Percentiles rank a stretch among this genome's conserved stretches.
Conservation (phyloP, 2,113 vertebrate genomes). For the Anoura caudifer region DNA sequence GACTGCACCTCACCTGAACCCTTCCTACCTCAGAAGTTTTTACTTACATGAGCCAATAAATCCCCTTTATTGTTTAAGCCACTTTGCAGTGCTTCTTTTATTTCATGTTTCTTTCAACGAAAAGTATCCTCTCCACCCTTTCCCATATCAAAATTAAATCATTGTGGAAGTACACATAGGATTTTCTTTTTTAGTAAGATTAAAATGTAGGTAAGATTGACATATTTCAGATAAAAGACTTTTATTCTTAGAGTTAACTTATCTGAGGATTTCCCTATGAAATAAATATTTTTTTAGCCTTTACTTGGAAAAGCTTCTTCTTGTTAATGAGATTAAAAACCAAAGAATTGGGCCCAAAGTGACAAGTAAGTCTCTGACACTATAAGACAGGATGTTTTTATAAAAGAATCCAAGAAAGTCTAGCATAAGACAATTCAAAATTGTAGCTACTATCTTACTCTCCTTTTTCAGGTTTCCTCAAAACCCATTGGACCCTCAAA, state of each 20-base stretch:
- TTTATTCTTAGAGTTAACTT: slow-evolving; percentile 1
- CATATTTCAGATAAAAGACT: background rate
- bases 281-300: slow-evolving; percentile 18
- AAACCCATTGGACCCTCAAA: background rate
- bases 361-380: background rate
- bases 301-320: background rate
- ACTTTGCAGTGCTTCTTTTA: background rate
- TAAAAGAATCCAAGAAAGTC: background rate
- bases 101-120: slow-evolving; percentile 4
- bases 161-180: background rate
- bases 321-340: slow-evolving; percentile 14
- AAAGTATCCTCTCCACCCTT: background rate
- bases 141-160: background rate
- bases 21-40: background rate
- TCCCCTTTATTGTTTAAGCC: background rate
- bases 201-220: background rate
- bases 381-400: background rate
- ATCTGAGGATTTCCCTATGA: background rate
- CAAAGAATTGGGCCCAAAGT: background rate
- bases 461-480: background rate
- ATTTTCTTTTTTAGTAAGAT: background rate
- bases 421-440: background rate
- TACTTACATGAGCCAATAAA: slow-evolving; percentile 27
- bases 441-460: background rate
- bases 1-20: slow-evolving; percentile 30